Conservation (phyloP, 2,797 vertebrate species). For the Sebastes hubbsi region DNA sequence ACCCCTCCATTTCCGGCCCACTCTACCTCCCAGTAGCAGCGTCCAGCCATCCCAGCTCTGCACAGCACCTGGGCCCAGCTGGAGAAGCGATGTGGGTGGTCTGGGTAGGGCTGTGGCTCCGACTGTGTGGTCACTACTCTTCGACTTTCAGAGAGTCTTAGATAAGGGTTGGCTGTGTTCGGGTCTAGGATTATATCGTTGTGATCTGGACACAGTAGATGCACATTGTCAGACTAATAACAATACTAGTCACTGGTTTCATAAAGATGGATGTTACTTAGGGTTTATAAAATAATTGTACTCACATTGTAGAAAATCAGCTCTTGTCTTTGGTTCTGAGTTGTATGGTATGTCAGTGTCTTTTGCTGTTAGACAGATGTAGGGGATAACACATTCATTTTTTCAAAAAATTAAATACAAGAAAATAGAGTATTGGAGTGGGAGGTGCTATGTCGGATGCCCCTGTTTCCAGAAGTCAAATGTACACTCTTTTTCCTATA, state of each 20-base stretch:
- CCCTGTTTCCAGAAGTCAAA: background rate
- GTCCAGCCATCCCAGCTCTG: conserved; percentile 69
- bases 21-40: conserved; percentile 84
- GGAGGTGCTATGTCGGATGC: background rate
- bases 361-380: conserved; percentile 33
- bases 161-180: conserved; percentile 77
- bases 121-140: conserved; percentile 54
- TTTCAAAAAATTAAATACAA: background rate
- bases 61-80: conserved; percentile 83
- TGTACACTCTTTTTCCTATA: no score
- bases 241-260: background rate
- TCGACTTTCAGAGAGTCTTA: conserved; percentile 62
- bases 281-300: background rate
- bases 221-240: background rate
- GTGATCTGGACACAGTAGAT: conserved; percentile 58
- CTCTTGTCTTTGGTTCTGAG: conserved; percentile 70
- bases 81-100: conserved; percentile 77
- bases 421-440: background rate
- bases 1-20: conserved; percentile 73
- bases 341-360: conserved; percentile 4
- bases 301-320: conserved; percentile 79
- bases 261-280: background rate
- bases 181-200: conserved; percentile 70
- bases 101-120: conserved; percentile 62
- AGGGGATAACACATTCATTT: background rate